Conservation (phyloP, 2,113 vertebrate species). For the Girardinichthys multiradiatus region DNA sequence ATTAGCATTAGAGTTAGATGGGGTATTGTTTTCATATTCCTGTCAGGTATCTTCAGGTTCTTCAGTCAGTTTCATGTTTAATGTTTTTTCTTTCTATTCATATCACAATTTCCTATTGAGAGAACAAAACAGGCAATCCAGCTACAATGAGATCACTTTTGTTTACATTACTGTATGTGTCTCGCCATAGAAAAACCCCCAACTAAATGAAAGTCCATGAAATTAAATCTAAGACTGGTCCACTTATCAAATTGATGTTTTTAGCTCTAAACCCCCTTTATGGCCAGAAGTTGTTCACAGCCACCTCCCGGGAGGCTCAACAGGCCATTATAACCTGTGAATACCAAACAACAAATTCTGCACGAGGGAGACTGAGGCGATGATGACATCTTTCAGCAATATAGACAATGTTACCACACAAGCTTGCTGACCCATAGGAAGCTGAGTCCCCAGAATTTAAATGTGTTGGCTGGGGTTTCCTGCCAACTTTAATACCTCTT, state of each 20-base stretch:
- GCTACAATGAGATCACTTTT: too few species aligned
- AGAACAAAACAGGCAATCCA: too few species aligned
- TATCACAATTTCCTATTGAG: too few species aligned
- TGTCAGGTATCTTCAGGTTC: too few species aligned
- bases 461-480: neutral
- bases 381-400: neutral
- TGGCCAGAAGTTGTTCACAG: neutral
- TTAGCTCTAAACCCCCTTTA: neutral
- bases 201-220: neutral
- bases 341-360: conserved; percentile 1
- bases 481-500: too few species aligned
- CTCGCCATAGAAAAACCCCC: neutral
- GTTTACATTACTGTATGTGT: neutral
- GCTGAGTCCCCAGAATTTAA: neutral
- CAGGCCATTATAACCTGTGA: conserved; percentile 2
- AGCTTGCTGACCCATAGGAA: neutral
- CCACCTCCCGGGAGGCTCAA: conserved; percentile 1
- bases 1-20: too few species aligned
- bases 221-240: neutral
- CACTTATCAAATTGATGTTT: neutral
- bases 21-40: too few species aligned
- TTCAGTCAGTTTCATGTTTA: too few species aligned
- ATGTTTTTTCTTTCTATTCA: too few species aligned
- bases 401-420: neutral
- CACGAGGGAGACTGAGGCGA: neutral